Base-by-base conservation (phyloP, 2,888 invertebrate genomes). In the Lissonota sp. region DNA sequence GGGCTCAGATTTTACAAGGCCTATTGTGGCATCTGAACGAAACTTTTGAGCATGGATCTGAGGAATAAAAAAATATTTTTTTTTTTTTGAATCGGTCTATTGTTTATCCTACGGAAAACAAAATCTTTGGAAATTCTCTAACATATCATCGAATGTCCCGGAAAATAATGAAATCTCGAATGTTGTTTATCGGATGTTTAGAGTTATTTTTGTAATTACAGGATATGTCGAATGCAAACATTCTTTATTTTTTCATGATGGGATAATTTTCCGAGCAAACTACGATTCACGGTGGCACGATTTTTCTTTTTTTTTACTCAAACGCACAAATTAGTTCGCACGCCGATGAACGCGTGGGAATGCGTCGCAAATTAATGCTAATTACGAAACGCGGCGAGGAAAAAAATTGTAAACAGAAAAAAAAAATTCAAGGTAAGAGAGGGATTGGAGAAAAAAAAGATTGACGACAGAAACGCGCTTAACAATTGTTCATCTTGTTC, bases 41-140 rank as follows among this genome's bases (percentile, higher is more conserved):
- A n/a, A n/a, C n/a, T n/a, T n/a, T n/a, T n/a, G n/a, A n/a, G n/a
- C n/a, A n/a, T n/a, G n/a, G n/a, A n/a, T n/a, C n/a, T n/a, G n/a
- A n/a, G n/a, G n/a, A n/a, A n/a, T n/a, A n/a, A n/a, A n/a, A n/a
- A n/a, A n/a, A n/a, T n/a, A n/a, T n/a, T n/a, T n/a, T n/a, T n/a
- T n/a, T n/a, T n/a, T n/a, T n/a, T n/a, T n/a, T n/a, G n/a, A n/a
- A n/a, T n/a, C n/a, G n/a, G n/a, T n/a, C n/a, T n/a, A 69, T 69
- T 64, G 8, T 57, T 71, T 39, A 72, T 72, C 51, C 51, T 72
- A 66, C 71, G 55, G 6, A 66, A 66, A 26, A 66, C 12, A 66
- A 66, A 60, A 60, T 44, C 14, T n/a, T 26, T 37, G 7, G 14
- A 10, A n/a, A 69, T 69, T 69, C 53, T 40, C 53, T 69, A 1